phyloP scores from a whole-genome alignment of 2,888 invertebrate species.

The Microctonus brassicae region DNA sequence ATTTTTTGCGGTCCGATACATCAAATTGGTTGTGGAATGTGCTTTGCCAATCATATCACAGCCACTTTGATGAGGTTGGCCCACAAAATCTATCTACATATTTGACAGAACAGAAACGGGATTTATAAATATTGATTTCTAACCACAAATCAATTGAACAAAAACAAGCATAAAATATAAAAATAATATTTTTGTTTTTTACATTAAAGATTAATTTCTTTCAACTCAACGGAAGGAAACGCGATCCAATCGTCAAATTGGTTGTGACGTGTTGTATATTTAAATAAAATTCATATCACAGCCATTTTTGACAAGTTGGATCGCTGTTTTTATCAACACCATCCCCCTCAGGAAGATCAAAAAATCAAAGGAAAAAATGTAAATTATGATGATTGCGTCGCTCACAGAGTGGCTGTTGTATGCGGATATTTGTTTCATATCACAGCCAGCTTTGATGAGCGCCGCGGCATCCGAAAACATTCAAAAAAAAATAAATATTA shows the following conservation, averaged over 20 bases:
- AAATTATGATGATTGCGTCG: constrained; percentile 68
- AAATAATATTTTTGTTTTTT: constrained; percentile 6
- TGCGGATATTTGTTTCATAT: constrained; percentile 82
- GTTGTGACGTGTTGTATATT: constrained; percentile 78
- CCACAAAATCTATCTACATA: constrained; percentile 67
- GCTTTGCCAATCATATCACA: constrained; percentile 86
- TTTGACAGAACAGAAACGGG: neutral
- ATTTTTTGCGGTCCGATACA: constrained; percentile 76
- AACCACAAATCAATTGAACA: neutral
- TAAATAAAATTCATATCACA: constrained; percentile 81
- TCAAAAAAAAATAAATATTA: neutral
- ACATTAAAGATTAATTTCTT: neutral
- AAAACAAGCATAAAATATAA: constrained; percentile 8
- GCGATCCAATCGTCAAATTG: constrained; percentile 82
- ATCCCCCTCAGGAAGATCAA: constrained; percentile 28
- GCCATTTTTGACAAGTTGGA: constrained; percentile 96
- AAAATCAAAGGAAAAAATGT: neutral
- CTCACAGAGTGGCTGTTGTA: constrained; percentile 94
- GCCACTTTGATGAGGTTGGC: constrained; percentile 96
- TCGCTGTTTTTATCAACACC: constrained; percentile 71
- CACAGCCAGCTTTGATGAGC: constrained; percentile 99
- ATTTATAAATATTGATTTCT: neutral
- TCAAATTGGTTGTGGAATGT: constrained; percentile 92
- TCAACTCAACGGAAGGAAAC: constrained; percentile 39
- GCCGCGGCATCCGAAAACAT: constrained; percentile 69